These are phyloP conservation scores for Maniola jurtina DNA, from an alignment of 1,140 invertebrate species.

Conservation along the genomic window DNA sequence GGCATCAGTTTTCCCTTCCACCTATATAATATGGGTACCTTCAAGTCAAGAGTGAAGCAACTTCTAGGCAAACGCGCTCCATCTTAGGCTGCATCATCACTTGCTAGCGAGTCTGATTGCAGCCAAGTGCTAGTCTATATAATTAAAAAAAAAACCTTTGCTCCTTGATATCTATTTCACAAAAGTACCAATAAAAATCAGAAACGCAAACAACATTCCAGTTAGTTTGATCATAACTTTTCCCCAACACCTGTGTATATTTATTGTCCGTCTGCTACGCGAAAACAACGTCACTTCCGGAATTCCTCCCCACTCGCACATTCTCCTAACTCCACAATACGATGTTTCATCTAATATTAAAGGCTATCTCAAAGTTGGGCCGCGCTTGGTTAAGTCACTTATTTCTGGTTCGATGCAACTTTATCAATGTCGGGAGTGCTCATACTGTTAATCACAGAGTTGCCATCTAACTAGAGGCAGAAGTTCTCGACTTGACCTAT, in stretches of 20 bases:
- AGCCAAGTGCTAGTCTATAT: no score
- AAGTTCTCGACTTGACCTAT: no score
- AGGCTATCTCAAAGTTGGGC: constrained; percentile 48
- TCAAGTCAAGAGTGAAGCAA: no score
- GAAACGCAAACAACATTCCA: neutral
- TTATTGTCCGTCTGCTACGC: constrained; percentile 28
- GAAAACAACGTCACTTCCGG: constrained; percentile 32
- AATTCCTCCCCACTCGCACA: constrained; percentile 33
- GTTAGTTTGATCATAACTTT: constrained; percentile 23
- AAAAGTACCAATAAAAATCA: neutral
- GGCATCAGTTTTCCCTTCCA: no score
- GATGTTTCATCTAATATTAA: constrained; percentile 45
- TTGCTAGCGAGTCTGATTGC: no score
- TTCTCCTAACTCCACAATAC: constrained; percentile 33
- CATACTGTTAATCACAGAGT: constrained; percentile 5
- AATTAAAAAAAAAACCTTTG: no score
- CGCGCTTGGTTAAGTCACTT: constrained; percentile 52
- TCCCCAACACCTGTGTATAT: constrained; percentile 26
- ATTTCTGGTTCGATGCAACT: constrained; percentile 54
- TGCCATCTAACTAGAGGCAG: no score
- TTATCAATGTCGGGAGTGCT: constrained; percentile 48
- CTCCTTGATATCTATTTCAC: neutral
- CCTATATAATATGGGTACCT: no score
- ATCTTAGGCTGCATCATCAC: no score
- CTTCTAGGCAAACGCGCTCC: no score